Evolutionary conservation across 2,888 invertebrate genomes (phyloP), one percentile per base, ranked within the genome.

Genomic region (Pterostichus niger): DNA sequence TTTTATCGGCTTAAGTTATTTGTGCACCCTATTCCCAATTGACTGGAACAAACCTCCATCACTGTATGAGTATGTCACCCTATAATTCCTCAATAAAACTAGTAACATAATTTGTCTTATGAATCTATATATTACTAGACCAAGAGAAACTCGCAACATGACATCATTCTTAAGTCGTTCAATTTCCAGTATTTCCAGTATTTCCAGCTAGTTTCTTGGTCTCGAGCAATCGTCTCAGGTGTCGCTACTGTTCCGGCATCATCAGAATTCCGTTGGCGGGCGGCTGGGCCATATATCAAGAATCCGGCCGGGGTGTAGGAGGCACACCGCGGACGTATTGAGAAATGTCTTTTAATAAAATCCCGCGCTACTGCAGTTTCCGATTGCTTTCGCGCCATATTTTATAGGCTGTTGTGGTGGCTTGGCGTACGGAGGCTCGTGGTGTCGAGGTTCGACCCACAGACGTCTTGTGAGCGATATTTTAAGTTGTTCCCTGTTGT

Each of bases 271-370:
- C 61, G 59, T 15, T 35, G 15, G 31, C 78, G 33, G 61, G 7
- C 31, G 17, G 9, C 49, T 24, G 3, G 46, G 78, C 46, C 78
- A 17, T 78, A 78, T 78, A 78, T 78, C 78, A 78, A 59, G 59
- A 15, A 78, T 59, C 44, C 59, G 13, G n/a, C 35, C 17, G 61
- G 35, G 59, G 15, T 40, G 49, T 17, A 44, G 46, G 35, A 11
- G 33, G 59, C 24, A 59, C 11, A 75, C 84, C 84, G 86, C 83
- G 84, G 85, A 86, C 85, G 83, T 85, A 86, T 86, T 86, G 86
- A 86, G 85, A 85, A 86, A 86, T 86, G 85, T 85, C 84, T 86
- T 86, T 86, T 86, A 86, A 86, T 86, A 86, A 86, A 86, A 86
- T 86, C 81, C 85, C 83, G 84, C 84, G 83, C 84, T 6, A 84